A percentile compares a stretch with the other conserved stretches of the same genome.
These are phyloP conservation scores for Limnephilus marmoratus DNA, from an alignment of 2,888 invertebrate genomes.

Conservation along the genomic window DNA sequence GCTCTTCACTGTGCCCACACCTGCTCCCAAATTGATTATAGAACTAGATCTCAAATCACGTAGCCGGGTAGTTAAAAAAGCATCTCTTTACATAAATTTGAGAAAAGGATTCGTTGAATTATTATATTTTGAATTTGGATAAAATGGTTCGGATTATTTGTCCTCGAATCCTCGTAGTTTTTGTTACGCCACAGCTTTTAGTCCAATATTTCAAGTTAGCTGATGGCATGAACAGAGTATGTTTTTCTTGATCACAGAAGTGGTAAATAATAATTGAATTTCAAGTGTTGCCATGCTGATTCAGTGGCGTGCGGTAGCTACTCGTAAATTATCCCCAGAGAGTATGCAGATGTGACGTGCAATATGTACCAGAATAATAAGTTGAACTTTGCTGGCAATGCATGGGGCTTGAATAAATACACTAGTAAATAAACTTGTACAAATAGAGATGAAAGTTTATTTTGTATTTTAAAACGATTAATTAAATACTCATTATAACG, in stretches of 20 bases:
- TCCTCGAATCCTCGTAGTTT: background rate
- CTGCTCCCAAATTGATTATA: too few species aligned
- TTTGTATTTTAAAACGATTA: background rate
- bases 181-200: background rate
- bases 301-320: background rate
- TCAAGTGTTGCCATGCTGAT: slow-evolving; percentile 3
- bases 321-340: background rate
- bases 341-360: background rate
- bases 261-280: slow-evolving; percentile 2
- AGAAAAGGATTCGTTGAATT: background rate
- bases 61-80: too few species aligned
- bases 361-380: background rate
- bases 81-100: too few species aligned
- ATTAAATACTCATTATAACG: background rate
- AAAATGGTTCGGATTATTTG: background rate
- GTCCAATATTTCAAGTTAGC: background rate
- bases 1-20: too few species aligned
- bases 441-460: background rate
- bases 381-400: background rate
- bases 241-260: background rate
- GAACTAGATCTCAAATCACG: too few species aligned
- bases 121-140: background rate
- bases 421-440: too few species aligned
- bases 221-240: background rate
- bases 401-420: background rate